Base-by-base conservation (phyloP, 2,113 vertebrate species). In the Tragelaphus buxtoni region DNA sequence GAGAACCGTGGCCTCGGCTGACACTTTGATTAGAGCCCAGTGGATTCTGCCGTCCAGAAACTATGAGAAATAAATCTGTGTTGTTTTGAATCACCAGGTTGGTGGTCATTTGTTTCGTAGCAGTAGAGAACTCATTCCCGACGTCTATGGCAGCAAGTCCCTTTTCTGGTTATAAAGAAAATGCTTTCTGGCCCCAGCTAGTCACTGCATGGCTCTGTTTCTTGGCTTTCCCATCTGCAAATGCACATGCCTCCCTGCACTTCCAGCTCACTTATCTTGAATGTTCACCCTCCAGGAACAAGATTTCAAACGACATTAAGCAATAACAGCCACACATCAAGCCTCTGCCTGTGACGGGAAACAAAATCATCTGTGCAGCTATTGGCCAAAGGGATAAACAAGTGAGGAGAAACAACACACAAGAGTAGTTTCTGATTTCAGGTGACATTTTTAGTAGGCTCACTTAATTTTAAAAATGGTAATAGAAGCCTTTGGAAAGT, bases 371-470 rank as follows among this genome's bases (percentile, higher is more conserved):
- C 42, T 58, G 56, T 85, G 77, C 76, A 84, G 84, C 17, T 81
- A 24, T 49, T 79, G 76, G 65, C 84, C 90, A 96, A 90, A 95
- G 88, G 35, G 88, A 84, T 96, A 88, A 97, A 96, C 58, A 90
- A 49, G 45, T 42, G 8, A 92, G 47, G 12, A 72, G 60, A 69
- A 86, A 35, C 17, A 79, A n/a, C 30, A 14, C 18, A 32, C 39
- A 80, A 60, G 65, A 86, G 55, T 32, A 84, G 39, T 24, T 80
- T 91, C 88, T 88, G 65, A 84, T 35, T n/a, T 80, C 18, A 77
- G 30, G 60, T 17, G 69, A 56, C 53, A 69, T 30, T 81, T 65
- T 72, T 26, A 84, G 45, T 35, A 58, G 69, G 16, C 24, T 72
- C 17, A 8, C n/a, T 91, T 88, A 82, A 87, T 84, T 93, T 95